Percentiles rank a stretch among this genome's conserved stretches.
Evolutionary conservation across 2,113 vertebrate species (phyloP).

Genomic region (Cinclus mexicanus): DNA sequence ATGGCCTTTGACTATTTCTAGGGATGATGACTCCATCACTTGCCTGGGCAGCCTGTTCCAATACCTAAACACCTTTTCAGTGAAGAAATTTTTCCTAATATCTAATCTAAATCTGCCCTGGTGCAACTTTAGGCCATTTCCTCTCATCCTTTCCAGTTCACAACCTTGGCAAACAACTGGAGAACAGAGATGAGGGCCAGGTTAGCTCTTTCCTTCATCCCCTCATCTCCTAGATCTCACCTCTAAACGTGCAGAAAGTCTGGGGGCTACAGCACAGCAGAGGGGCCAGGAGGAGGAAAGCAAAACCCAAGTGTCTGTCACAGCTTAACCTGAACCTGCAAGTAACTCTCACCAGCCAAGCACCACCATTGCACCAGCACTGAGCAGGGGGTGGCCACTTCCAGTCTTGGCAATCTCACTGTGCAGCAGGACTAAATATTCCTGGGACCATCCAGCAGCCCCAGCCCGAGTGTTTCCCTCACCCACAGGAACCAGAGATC

Average conservation of each 20-base stretch:
- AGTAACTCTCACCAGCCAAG: not conserved
- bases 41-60: not conserved
- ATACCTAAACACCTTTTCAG: not conserved
- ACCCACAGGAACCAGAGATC: not conserved
- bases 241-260: accelerated
- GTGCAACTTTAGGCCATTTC: not conserved
- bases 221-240: not conserved
- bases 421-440: not conserved
- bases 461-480: not conserved
- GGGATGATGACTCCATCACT: not conserved
- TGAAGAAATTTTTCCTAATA: not conserved
- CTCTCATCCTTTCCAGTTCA: not conserved
- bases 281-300: not conserved
- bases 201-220: not conserved
- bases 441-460: not conserved
- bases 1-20: not conserved
- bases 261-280: not conserved
- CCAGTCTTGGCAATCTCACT: not conserved
- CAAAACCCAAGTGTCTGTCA: not conserved
- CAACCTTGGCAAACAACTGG: not conserved
- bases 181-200: not conserved
- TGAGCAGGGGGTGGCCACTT: not conserved
- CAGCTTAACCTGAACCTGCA: not conserved
- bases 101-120: not conserved
- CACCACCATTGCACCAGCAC: not conserved